Evolutionary conservation across 2,113 vertebrate species (phyloP), one percentile per base, ranked within the genome.

Genomic region (Ctenodactylus gundi): DNA sequence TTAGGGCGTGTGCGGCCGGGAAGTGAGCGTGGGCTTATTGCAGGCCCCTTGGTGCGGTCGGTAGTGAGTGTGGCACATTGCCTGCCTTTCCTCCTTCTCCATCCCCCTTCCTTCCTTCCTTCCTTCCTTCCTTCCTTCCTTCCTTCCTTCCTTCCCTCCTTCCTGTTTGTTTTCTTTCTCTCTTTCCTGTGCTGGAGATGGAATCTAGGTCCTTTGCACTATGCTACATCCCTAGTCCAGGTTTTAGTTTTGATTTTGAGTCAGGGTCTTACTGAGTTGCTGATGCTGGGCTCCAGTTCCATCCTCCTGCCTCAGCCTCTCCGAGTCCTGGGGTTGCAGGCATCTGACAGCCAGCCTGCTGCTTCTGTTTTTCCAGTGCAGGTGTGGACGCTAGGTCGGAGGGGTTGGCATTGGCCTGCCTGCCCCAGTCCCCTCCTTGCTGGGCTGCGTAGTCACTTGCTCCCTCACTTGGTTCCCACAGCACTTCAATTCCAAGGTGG

Each of bases 401-500:
- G 8, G 27, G 75, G 2, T 29, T 64, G 41, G 39, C 73, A 46
- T 18, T 29, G 29, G 44, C 31, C 13, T 39, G 75, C 70, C 64
- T 84, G 80, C 51, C 67, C 44, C 72, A 53, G 80, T 75, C 67
- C 62, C 91, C 60, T 58, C 75, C 41, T 53, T 8, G 4, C 49
- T 14, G 39, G n/a, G 29, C 67, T 90, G 72, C 46, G 2, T 85
- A 64, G 81, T 88, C 91, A 72, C 36, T 65, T 60, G 46, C 77
- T 83, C 91, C 81, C 85, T 68, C 15, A 3, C 68, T 36, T 34
- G 17, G 57, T 95, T 93, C 94, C 93, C 89, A 94, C 83, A 75
- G 85, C 29, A 1, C 62, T 84, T 80, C 46, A 51, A 53, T 77
- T 68, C 62, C 0, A 0, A 0, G 0, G 62, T 11, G 44, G 80